Conservation (phyloP, 2,797 vertebrate genomes). For the Alfaro cultratus region DNA sequence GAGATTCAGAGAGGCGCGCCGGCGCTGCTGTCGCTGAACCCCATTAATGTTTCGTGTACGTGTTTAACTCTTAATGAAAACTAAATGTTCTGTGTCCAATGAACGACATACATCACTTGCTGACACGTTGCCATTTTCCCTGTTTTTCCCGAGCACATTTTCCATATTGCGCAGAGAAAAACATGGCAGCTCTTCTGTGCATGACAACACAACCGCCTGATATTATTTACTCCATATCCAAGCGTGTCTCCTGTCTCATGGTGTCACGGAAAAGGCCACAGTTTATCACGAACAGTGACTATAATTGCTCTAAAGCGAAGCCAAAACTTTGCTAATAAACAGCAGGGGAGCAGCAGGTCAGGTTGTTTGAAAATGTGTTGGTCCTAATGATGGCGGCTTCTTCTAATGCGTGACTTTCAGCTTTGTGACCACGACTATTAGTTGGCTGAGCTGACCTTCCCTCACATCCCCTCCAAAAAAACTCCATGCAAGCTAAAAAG, state of each 20-base stretch:
- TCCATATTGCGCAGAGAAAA: slow-evolving; percentile 41
- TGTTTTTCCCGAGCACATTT: slow-evolving; percentile 71
- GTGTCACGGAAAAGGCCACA: slow-evolving; percentile 51
- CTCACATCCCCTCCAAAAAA: slow-evolving; percentile 9
- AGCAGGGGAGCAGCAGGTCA: slow-evolving; percentile 62
- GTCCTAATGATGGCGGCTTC: slow-evolving; percentile 63
- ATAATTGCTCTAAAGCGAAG: slow-evolving; percentile 67
- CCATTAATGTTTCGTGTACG: slow-evolving; percentile 91
- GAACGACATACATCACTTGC: slow-evolving; percentile 91
- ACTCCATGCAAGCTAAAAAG: slow-evolving; percentile 53
- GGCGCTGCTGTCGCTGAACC: slow-evolving; percentile 84
- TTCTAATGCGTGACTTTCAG: slow-evolving; percentile 71
- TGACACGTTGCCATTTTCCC: slow-evolving; percentile 66
- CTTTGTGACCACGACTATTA: slow-evolving; percentile 69
- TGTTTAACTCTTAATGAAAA: slow-evolving; percentile 99
- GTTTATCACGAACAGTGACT: slow-evolving; percentile 62
- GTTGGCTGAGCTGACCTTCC: slow-evolving; percentile 53
- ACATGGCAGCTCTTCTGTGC: slow-evolving; percentile 44
- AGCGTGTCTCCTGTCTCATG: slow-evolving; percentile 34
- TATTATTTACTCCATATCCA: slow-evolving; percentile 55
- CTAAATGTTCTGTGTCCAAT: slow-evolving; percentile 99
- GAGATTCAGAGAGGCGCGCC: slow-evolving; percentile 68
- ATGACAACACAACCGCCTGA: slow-evolving; percentile 41
- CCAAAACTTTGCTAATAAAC: slow-evolving; percentile 73
- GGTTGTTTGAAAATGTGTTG: slow-evolving; percentile 60